Percentiles rank a stretch among this genome's conserved stretches.
phyloP scores from a whole-genome alignment of 2,888 invertebrate species.

The Erannis defoliaria region DNA sequence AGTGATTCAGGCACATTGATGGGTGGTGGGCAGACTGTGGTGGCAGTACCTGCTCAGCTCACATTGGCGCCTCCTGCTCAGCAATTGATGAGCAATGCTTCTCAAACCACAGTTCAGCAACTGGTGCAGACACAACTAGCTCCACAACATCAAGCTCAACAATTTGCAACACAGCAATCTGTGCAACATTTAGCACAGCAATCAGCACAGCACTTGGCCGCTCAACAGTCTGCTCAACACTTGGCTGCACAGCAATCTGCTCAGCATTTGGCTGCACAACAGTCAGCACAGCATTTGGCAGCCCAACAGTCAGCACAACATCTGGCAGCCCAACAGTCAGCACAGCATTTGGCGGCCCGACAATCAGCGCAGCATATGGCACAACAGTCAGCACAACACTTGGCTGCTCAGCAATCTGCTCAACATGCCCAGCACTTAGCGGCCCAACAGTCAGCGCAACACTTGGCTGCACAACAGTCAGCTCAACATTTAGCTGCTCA shows the following conservation, averaged over 20 bases:
- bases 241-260: constrained; percentile 68
- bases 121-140: constrained; percentile 75
- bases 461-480: constrained; percentile 54
- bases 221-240: constrained; percentile 68
- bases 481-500: constrained; percentile 67
- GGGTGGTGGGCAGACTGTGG: constrained; percentile 81
- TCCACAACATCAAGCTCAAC: constrained; percentile 73
- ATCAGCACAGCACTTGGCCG: constrained; percentile 55
- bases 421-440: constrained; percentile 65
- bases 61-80: constrained; percentile 75
- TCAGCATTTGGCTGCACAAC: constrained; percentile 65
- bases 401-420: constrained; percentile 66
- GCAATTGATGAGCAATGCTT: constrained; percentile 75
- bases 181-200: constrained; percentile 65
- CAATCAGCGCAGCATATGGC: constrained; percentile 52
- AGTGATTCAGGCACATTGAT: constrained; percentile 82
- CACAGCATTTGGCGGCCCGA: constrained; percentile 63
- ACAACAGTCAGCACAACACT: constrained; percentile 67
- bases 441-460: constrained; percentile 57
- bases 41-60: constrained; percentile 80
- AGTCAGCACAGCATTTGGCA: constrained; percentile 62
- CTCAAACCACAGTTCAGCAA: constrained; percentile 78
- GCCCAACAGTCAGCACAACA: constrained; percentile 76
- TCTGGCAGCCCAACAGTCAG: constrained; percentile 64
- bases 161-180: constrained; percentile 75